Conservation (phyloP, 2,797 vertebrate genomes). For the Merluccius polli region DNA sequence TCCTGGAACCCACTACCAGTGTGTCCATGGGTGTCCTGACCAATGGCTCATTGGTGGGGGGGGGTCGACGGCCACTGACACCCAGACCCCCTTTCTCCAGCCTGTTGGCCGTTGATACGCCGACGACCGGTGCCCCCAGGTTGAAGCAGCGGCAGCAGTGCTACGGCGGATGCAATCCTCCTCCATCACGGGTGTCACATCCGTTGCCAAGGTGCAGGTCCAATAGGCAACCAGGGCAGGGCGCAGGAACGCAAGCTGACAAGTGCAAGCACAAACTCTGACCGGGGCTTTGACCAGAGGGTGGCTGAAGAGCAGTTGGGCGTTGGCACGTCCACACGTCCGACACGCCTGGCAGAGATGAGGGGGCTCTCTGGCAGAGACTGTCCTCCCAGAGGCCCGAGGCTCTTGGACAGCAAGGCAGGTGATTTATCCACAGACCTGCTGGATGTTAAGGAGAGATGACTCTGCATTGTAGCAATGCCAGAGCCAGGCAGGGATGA, state of each 20-base stretch:
- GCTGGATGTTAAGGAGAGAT: too few relatives aligned
- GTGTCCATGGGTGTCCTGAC: too few relatives aligned
- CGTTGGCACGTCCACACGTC: not conserved
- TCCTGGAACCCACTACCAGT: not conserved
- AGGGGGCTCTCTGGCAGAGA: not conserved
- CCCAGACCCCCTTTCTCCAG: not conserved
- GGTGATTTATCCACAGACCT: not conserved
- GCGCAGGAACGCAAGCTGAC: not conserved
- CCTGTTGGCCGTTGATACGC: not conserved
- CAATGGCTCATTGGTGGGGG: not conserved
- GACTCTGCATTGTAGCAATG: not conserved
- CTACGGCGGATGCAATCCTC: not conserved
- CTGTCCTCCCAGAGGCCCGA: not conserved
- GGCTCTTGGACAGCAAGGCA: not conserved
- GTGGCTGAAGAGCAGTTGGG: not conserved
- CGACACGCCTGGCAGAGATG: not conserved
- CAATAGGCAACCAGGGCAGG: not conserved
- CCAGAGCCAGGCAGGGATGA: not conserved
- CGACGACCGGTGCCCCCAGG: not conserved
- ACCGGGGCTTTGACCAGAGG: not conserved
- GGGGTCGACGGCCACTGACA: not conserved
- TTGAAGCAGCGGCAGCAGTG: not conserved
- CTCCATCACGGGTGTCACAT: not conserved
- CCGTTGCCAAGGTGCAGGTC: not conserved
- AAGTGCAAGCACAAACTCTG: not conserved